Evolutionary conservation across 2,113 vertebrate genomes (phyloP).

Genomic region (Tretioscincus oriximinensis): DNA sequence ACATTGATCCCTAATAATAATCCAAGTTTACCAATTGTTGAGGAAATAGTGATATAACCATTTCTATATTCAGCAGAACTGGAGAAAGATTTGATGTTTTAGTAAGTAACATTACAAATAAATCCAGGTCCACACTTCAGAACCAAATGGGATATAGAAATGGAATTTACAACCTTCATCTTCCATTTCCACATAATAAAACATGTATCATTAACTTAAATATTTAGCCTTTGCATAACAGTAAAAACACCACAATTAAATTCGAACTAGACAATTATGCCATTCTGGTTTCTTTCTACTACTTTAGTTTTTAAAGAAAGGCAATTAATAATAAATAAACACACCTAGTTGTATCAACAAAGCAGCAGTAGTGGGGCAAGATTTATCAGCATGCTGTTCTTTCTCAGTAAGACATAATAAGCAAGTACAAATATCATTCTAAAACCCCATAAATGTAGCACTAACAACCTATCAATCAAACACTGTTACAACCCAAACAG

Average conservation of each 20-base stretch:
- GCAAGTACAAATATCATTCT: background rate
- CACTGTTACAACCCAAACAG: slow-evolving; percentile 11
- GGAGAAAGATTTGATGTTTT: no score
- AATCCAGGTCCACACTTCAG: no score
- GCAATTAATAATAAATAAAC: no score
- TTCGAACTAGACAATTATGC: background rate
- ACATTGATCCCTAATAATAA: no score
- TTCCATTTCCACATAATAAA: no score
- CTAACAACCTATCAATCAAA: background rate
- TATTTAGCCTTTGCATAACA: background rate
- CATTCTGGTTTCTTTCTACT: background rate
- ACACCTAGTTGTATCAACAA: background rate
- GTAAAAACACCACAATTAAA: background rate
- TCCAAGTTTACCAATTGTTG: no score
- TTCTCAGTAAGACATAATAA: background rate
- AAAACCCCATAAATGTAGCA: slow-evolving; percentile 2
- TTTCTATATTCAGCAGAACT: no score
- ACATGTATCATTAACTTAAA: background rate
- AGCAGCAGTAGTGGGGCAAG: background rate
- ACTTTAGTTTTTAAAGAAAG: background rate
- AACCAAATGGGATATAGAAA: no score
- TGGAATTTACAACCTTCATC: no score
- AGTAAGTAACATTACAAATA: no score
- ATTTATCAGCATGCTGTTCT: background rate
- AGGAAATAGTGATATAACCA: no score